A percentile compares a stretch with the other conserved stretches of the same genome.
Evolutionary conservation across 2,888 invertebrate genomes (phyloP).

Genomic region (Atrina japonica): DNA sequence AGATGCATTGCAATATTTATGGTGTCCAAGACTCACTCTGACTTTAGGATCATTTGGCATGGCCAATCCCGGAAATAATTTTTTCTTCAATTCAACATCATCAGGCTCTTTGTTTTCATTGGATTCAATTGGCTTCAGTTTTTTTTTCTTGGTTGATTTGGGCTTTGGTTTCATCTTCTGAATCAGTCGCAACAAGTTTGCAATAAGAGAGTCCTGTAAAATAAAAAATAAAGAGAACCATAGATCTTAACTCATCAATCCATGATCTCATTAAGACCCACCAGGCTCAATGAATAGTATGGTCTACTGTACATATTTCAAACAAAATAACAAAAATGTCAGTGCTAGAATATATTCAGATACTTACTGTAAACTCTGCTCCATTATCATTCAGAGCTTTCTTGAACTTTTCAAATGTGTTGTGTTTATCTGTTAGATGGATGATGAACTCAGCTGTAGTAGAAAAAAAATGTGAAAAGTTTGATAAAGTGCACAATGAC

Average conservation of each 20-base stretch:
- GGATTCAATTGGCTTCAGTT: slow-evolving; percentile 51
- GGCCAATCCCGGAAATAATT: slow-evolving; percentile 80
- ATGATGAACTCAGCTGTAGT: slow-evolving; percentile 97
- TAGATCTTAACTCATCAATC: too few species aligned
- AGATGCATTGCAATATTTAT: too few species aligned
- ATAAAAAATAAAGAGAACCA: neutral
- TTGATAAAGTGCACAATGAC: too few species aligned
- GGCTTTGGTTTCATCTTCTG: slow-evolving; percentile 91
- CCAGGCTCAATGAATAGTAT: too few species aligned
- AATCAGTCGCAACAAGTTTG: slow-evolving; percentile 95
- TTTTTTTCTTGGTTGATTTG: slow-evolving; percentile 52
- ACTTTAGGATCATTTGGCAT: slow-evolving; percentile 81
- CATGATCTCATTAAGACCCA: too few species aligned
- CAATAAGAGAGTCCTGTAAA: slow-evolving; percentile 92
- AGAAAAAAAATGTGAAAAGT: too few species aligned
- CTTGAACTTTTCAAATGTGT: slow-evolving; percentile 92
- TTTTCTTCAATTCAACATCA: slow-evolving; percentile 76
- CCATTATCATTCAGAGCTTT: slow-evolving; percentile 93
- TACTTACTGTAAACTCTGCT: slow-evolving; percentile 91
- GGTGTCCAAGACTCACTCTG: slow-evolving; percentile 56
- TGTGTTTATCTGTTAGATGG: slow-evolving; percentile 93
- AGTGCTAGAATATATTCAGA: too few species aligned
- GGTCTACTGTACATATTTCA: neutral
- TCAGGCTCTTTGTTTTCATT: slow-evolving; percentile 48
- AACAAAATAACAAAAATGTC: too few species aligned